These are phyloP conservation scores for Eulemur mongoz DNA, from an alignment of 2,797 vertebrate species.

Conservation along the genomic window DNA sequence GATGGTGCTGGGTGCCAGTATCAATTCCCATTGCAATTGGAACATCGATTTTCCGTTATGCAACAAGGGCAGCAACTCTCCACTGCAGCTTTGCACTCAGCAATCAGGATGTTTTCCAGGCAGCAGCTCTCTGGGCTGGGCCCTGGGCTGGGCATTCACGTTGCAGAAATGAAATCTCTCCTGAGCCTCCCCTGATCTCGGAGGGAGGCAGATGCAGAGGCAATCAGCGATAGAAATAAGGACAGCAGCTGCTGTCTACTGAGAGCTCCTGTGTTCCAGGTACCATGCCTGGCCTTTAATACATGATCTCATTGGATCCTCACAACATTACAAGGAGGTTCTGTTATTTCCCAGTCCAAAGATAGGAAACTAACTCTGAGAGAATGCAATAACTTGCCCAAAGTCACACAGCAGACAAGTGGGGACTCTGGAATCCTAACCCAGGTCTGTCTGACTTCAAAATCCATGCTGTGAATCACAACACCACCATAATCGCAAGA, in stretches of 20 bases:
- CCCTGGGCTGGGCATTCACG: fast-evolving
- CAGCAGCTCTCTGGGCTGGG: background rate
- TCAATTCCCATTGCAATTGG: background rate
- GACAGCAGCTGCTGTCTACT: background rate
- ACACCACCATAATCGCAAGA: background rate
- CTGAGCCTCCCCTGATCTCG: background rate
- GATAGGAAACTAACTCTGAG: slow-evolving; percentile 35
- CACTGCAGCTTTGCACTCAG: background rate
- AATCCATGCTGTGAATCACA: background rate
- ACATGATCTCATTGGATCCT: background rate
- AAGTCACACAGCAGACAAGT: background rate
- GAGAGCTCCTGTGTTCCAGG: background rate
- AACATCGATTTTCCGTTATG: slow-evolving; percentile 33
- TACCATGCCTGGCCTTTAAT: background rate
- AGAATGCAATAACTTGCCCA: background rate
- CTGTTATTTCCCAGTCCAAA: background rate
- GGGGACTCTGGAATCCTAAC: background rate
- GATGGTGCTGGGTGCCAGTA: slow-evolving; percentile 31
- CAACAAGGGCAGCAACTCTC: slow-evolving; percentile 56
- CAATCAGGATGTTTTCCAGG: background rate
- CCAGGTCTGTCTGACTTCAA: background rate
- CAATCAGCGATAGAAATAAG: background rate
- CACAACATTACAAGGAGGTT: background rate
- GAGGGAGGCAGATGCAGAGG: background rate
- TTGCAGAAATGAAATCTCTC: background rate